A percentile compares a stretch with the other conserved stretches of the same genome.
Conservation (phyloP, 2,888 invertebrate genomes). For the Orchesellides sinensis region DNA sequence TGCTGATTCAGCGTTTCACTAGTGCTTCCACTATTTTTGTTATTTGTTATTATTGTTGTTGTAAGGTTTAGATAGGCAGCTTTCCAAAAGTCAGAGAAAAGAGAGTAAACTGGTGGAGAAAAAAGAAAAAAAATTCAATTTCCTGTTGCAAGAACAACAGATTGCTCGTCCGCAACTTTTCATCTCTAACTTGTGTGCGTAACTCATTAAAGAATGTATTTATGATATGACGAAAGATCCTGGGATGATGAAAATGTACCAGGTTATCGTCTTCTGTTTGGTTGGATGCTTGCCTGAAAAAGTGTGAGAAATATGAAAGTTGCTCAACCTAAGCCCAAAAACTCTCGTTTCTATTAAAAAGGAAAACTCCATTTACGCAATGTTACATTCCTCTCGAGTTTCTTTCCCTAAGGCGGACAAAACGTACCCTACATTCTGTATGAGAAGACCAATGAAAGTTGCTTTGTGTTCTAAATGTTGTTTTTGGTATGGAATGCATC, state of each 20-base stretch:
- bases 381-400: slow-evolving; percentile 9
- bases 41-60: slow-evolving; percentile 8
- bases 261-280: background rate
- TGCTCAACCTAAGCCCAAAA: background rate
- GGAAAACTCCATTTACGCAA: background rate
- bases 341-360: too few species aligned
- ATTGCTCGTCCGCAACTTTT: slow-evolving; percentile 54
- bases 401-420: background rate
- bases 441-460: too few species aligned
- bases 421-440: too few species aligned
- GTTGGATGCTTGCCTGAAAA: background rate
- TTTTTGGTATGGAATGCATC: too few species aligned
- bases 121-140: slow-evolving; percentile 53
- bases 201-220: slow-evolving; percentile 57
- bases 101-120: background rate
- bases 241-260: background rate
- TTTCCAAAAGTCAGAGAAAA: slow-evolving; percentile 9
- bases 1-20: slow-evolving; percentile 43
- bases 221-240: slow-evolving; percentile 7
- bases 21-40: slow-evolving; percentile 23
- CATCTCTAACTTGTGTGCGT: slow-evolving; percentile 54
- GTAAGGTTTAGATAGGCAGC: background rate
- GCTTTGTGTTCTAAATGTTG: too few species aligned
- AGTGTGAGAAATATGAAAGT: background rate
- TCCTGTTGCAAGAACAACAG: slow-evolving; percentile 44